Conservation (phyloP, 2,113 vertebrate genomes). For the Heterotis niloticus region DNA sequence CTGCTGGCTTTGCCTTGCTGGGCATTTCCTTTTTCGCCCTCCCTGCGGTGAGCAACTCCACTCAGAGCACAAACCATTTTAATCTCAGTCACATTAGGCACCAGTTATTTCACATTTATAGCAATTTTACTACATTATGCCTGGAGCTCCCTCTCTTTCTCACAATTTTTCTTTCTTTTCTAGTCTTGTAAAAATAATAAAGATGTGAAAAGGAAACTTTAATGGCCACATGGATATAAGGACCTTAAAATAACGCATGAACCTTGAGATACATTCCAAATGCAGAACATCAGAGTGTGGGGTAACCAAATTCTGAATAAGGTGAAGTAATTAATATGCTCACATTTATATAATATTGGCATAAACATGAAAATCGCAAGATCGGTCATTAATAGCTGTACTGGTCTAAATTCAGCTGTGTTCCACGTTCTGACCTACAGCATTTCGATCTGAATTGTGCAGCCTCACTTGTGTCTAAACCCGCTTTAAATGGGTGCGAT, state of each 20-base stretch:
- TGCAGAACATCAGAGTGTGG: too few species aligned
- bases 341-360: too few species aligned
- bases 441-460: too few species aligned
- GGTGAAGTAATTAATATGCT: too few species aligned
- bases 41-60: constrained; percentile 85
- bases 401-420: not conserved
- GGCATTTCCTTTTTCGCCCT: constrained; percentile 98
- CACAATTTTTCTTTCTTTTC: not conserved
- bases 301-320: too few species aligned
- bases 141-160: not conserved
- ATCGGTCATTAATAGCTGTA: too few species aligned
- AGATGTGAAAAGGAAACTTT: not conserved
- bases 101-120: not conserved
- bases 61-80: too few species aligned
- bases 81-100: not conserved
- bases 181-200: not conserved
- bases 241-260: too few species aligned
- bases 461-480: too few species aligned
- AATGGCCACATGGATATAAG: not conserved
- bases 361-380: too few species aligned
- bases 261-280: too few species aligned
- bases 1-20: constrained; percentile 91
- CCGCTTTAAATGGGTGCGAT: not conserved
- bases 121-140: not conserved
- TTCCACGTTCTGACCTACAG: not conserved